Base-by-base conservation (phyloP, 2,888 invertebrate species). In the Zootermopsis nevadensis region DNA sequence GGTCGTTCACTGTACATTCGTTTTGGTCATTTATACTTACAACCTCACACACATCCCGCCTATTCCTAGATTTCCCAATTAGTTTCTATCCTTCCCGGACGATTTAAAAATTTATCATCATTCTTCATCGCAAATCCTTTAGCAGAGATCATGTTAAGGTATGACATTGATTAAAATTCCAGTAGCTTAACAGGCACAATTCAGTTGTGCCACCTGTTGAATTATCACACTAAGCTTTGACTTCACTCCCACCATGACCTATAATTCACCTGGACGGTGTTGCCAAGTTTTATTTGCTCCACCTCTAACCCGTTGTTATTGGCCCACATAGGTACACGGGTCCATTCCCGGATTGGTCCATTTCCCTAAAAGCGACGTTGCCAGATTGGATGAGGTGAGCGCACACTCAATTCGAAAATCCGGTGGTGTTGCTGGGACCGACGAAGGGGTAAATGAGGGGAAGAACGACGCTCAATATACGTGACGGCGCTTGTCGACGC, bases 381-480 rank as follows among this genome's bases (percentile, higher is more conserved):
- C 81, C 77, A 83, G 81, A 83, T 60, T 83, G 79, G 83, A 33
- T 38, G 38, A 66, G 81, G 67, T 77, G 60, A n/a, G 83, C 83
- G 83, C 82, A 82, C 55, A 72, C 83, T 53, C 83, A 27, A 67
- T 72, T 77, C 79, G 76, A 80, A 55, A 80, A 53, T 77, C 79
- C 60, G 80, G 77, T 80, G 42, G 10, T 38, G 53, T n/a, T n/a
- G 76, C 38, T 38, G 27, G 76, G 38, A 38, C 35, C 27, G 76
- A 27, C n/a, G 60, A 60, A 60, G 60, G 60, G 60, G 60, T 60
- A 27, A 60, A 60, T n/a, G 60, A 60, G 60, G 60, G 60, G 60
- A 60, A 12, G 60, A 27, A 60, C 27, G 60, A 27, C 60, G 60
- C 60, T 60, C 60, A 27, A 60, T 60, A 60, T 60, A 60, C 60